Evolutionary conservation across 2,888 invertebrate genomes (phyloP), one percentile per base, ranked within the genome.

Genomic region (Hedychridium roseum): DNA sequence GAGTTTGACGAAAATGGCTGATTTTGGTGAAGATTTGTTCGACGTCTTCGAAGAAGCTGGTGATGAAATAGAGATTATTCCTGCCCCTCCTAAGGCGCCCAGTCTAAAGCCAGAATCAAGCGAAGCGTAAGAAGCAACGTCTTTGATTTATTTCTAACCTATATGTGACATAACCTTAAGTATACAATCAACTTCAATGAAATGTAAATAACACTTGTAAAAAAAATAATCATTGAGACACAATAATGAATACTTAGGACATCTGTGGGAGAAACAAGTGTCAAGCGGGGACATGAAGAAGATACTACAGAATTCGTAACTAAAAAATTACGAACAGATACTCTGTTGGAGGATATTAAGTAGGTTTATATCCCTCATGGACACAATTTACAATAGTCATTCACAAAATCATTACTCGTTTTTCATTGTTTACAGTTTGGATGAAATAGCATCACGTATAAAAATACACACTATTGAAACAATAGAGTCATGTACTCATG

Each of bases 401-500:
- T 35, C 27, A n/a, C 6, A 21, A 12, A 40, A 28, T 15, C 15
- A 42, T 45, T 12, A 28, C 39, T 36, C n/a, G 21, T 47, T 31
- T 34, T 37, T 16, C 28, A 37, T 51, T 46, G 44, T 43, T 14
- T 37, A 70, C 70, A 92, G 91, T 68, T 80, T 91, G 59, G 89
- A 91, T 35, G 88, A 91, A 48, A 81, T 91, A 26, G 85, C 87
- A 52, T 88, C 92, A 6, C 85, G 94, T 43, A 93, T 97, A 58
- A 86, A 90, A 42, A 88, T 97, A 15, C 94, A 96, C 75, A 89
- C 89, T 2, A 85, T 98, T 49, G 92, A 96, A 66, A 91, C 96
- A 0, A 85, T 92, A 26, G 95, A 94, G 70, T 92, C 94, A 0
- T 99, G 97, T 77, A 91, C 92, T 9, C 99, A 99, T 76, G 97